Percentiles rank a stretch among this genome's conserved stretches.
phyloP scores from a whole-genome alignment of 2,888 invertebrate genomes.

The Euplexia lucipara region DNA sequence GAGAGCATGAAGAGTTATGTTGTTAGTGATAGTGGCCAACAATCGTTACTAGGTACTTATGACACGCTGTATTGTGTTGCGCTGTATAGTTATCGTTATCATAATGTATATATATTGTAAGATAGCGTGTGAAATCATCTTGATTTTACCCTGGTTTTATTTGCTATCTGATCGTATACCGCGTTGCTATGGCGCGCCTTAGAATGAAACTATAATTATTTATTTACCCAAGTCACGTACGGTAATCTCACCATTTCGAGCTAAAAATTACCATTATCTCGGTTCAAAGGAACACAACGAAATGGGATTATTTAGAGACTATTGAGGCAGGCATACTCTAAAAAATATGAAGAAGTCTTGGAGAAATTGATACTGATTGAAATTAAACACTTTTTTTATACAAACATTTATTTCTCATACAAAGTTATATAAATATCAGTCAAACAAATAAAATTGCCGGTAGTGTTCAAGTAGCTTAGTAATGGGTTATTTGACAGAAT shows the following conservation, averaged over 20 bases:
- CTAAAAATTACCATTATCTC: slow-evolving; percentile 11
- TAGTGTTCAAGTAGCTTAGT: too few relatives aligned
- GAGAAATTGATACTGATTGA: not conserved
- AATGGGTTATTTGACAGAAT: too few relatives aligned
- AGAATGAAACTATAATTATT: slow-evolving; percentile 12
- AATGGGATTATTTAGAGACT: slow-evolving; percentile 4
- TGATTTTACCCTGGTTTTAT: slow-evolving; percentile 13
- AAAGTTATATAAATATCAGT: not conserved
- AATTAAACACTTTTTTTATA: not conserved
- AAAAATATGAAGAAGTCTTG: not conserved
- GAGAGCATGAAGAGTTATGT: slow-evolving; percentile 33
- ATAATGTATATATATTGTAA: slow-evolving; percentile 7
- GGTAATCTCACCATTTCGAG: slow-evolving; percentile 4
- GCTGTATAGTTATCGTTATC: slow-evolving; percentile 27
- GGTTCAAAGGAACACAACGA: slow-evolving; percentile 22
- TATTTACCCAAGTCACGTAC: slow-evolving; percentile 33
- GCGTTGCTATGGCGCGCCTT: slow-evolving; percentile 7
- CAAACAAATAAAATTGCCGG: too few relatives aligned
- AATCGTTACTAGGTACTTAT: slow-evolving; percentile 29
- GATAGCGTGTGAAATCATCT: slow-evolving; percentile 22
- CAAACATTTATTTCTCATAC: too few relatives aligned
- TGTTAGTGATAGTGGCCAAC: slow-evolving; percentile 34
- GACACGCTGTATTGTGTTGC: slow-evolving; percentile 5
- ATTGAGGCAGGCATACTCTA: not conserved
- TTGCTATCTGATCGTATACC: slow-evolving; percentile 1